Percentiles rank a stretch among this genome's conserved stretches.
phyloP scores from a whole-genome alignment of 1,140 invertebrate genomes.

The Catajapyx aquilonaris region DNA sequence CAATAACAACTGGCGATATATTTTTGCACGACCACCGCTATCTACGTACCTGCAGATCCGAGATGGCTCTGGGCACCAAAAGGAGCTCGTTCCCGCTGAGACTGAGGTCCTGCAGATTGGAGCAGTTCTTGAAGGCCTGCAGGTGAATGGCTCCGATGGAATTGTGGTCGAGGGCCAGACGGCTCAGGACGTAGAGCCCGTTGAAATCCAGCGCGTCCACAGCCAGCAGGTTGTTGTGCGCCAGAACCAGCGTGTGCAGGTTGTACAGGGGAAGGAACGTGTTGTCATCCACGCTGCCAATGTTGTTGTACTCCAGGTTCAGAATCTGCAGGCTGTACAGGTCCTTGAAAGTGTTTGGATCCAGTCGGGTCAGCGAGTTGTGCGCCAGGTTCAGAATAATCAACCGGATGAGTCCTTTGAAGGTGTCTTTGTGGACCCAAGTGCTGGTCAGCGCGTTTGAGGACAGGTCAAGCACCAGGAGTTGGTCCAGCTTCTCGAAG shows the following conservation, averaged over 20 bases:
- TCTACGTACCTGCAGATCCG: slow-evolving; percentile 35
- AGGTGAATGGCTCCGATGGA: slow-evolving; percentile 40
- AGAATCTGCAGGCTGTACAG: slow-evolving; percentile 52
- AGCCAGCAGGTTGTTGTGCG: slow-evolving; percentile 42
- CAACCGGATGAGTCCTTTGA: slow-evolving; percentile 43
- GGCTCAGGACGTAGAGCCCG: slow-evolving; percentile 45
- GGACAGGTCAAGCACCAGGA: slow-evolving; percentile 54
- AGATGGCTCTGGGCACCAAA: slow-evolving; percentile 52
- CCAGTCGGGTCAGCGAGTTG: slow-evolving; percentile 46
- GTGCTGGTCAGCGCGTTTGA: slow-evolving; percentile 51
- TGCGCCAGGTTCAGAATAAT: slow-evolving; percentile 51
- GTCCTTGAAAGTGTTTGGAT: slow-evolving; percentile 47
- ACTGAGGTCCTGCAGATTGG: slow-evolving; percentile 61
- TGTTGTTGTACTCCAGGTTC: slow-evolving; percentile 51
- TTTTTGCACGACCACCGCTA: too few relatives aligned
- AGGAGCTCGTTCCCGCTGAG: slow-evolving; percentile 61
- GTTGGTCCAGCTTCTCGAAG: slow-evolving; percentile 46
- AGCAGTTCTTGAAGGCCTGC: slow-evolving; percentile 56
- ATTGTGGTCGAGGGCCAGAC: slow-evolving; percentile 54
- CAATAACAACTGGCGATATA: too few relatives aligned
- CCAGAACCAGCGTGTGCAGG: slow-evolving; percentile 49
- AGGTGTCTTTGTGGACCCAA: slow-evolving; percentile 57
- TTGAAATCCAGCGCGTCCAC: slow-evolving; percentile 45
- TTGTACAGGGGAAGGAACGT: slow-evolving; percentile 52
- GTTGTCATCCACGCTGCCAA: slow-evolving; percentile 43